phyloP scores from a whole-genome alignment of 1,140 invertebrate species.

The Drosophila grimshawi region DNA sequence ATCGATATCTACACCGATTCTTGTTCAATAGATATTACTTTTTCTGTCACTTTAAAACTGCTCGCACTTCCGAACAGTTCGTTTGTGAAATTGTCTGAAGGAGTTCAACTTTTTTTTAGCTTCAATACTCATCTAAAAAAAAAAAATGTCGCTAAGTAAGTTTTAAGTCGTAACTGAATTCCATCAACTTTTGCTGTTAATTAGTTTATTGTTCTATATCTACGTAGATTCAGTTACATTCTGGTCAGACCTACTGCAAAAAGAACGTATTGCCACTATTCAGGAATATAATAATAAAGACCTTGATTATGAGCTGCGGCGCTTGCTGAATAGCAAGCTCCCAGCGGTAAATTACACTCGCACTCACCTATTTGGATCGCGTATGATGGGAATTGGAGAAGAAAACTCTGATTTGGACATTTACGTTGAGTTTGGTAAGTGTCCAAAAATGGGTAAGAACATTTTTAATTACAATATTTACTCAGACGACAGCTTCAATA shows the following conservation, averaged over 20 bases:
- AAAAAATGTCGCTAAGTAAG: not conserved
- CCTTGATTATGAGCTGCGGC: not conserved
- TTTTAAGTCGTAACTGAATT: not conserved
- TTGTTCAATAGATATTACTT: too few relatives aligned
- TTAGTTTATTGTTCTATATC: not conserved
- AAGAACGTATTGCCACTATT: not conserved
- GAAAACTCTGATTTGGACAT: constrained; percentile 37
- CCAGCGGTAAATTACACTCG: not conserved
- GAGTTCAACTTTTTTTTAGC: too few relatives aligned
- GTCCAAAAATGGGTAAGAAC: not conserved
- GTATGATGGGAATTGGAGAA: constrained; percentile 32
- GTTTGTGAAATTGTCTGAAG: too few relatives aligned
- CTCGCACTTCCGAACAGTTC: too few relatives aligned
- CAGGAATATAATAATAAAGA: not conserved
- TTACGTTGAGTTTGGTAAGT: constrained; percentile 26
- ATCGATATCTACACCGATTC: too few relatives aligned
- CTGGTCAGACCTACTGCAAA: constrained; percentile 1
- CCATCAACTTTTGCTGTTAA: not conserved
- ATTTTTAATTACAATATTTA: not conserved
- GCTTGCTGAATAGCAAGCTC: not conserved
- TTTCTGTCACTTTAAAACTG: too few relatives aligned
- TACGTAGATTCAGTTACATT: not conserved
- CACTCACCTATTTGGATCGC: constrained; percentile 21
- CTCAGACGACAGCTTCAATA: constrained; percentile 1
- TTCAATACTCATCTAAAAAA: not conserved